These are phyloP conservation scores for Falco punctatus DNA, from an alignment of 2,113 vertebrate genomes.

Conservation along the genomic window DNA sequence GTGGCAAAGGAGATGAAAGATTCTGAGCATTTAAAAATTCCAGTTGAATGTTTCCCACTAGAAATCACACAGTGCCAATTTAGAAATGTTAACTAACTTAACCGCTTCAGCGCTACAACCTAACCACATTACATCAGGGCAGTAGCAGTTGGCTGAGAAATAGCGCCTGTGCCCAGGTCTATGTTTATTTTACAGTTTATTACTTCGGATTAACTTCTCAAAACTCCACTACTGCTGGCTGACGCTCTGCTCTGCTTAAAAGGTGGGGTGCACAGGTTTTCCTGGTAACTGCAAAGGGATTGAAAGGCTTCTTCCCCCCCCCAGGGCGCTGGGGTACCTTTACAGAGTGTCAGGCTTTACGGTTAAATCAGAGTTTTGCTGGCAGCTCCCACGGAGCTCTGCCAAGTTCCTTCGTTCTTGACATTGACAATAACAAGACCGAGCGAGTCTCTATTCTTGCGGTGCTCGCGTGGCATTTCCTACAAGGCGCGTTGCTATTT, in stretches of 20 bases:
- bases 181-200: slow-evolving; percentile 33
- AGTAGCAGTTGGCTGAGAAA: background rate
- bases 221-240: fast-evolving
- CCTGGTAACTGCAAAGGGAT: background rate
- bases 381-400: fast-evolving
- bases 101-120: slow-evolving; percentile 68
- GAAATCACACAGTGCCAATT: slow-evolving; percentile 67
- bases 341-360: background rate
- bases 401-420: background rate
- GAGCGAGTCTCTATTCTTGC: background rate
- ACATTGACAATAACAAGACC: background rate
- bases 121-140: slow-evolving; percentile 6
- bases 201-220: slow-evolving; percentile 2
- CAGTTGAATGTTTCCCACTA: slow-evolving; percentile 71
- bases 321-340: background rate
- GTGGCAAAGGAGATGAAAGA: slow-evolving; percentile 80
- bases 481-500: slow-evolving; percentile 39
- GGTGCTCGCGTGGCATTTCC: background rate
- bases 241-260: background rate
- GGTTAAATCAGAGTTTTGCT: background rate
- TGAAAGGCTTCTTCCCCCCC: background rate
- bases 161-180: background rate
- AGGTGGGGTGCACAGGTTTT: background rate
- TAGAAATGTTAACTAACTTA: slow-evolving; percentile 71
- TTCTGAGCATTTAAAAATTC: slow-evolving; percentile 74